Percentiles rank a stretch among this genome's conserved stretches.
phyloP scores from a whole-genome alignment of 2,113 vertebrate genomes.

The Emberiza fucata region DNA sequence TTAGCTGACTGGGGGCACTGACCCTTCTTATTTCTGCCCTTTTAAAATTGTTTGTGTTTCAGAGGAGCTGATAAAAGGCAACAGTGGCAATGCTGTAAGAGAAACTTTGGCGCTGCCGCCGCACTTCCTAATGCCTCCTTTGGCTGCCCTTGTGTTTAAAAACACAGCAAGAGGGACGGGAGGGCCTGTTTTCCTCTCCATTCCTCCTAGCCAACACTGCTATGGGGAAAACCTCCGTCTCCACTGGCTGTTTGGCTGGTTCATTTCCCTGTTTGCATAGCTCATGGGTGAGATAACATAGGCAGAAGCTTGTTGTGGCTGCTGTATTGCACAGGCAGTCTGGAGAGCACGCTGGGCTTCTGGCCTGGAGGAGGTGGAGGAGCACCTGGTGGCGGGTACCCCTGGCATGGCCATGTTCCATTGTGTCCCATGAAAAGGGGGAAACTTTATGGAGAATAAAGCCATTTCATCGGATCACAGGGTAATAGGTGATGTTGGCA shows the following conservation, averaged over 20 bases:
- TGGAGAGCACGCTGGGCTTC: neutral
- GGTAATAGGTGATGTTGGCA: neutral
- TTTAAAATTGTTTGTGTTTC: neutral
- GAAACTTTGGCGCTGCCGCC: neutral
- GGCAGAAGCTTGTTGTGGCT: neutral
- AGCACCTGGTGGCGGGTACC: neutral
- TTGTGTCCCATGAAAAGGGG: neutral
- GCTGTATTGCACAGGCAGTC: neutral
- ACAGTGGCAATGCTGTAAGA: neutral
- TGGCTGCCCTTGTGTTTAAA: neutral
- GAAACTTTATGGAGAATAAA: neutral
- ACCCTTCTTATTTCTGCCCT: neutral
- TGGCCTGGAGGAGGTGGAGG: neutral
- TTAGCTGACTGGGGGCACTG: neutral
- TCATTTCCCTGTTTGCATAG: neutral
- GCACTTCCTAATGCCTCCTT: neutral
- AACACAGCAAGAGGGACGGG: neutral
- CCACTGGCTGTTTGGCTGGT: rapidly evolving
- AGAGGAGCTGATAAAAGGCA: neutral
- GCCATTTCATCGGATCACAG: neutral
- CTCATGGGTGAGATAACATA: neutral
- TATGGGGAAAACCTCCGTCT: neutral
- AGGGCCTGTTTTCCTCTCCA: neutral
- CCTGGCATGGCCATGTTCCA: rapidly evolving
- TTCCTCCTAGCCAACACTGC: neutral